Evolutionary conservation across 2,888 invertebrate genomes (phyloP).

Genomic region (Fragum fragum): DNA sequence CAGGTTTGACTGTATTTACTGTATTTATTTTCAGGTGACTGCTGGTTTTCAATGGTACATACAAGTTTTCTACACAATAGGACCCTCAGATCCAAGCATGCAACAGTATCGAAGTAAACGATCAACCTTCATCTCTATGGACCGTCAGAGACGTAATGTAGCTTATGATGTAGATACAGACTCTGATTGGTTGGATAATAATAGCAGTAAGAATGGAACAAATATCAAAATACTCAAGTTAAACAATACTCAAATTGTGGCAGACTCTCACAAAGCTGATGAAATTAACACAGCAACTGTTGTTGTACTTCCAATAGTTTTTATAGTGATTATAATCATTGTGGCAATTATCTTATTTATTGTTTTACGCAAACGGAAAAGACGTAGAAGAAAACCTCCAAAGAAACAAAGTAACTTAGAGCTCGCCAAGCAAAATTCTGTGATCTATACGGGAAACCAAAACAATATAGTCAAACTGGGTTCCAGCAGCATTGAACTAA

Average conservation of each 20-base stretch:
- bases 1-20: too few relatives aligned
- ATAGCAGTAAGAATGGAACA: conserved; percentile 77
- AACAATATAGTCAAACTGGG: conserved; percentile 54
- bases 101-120: conserved; percentile 70
- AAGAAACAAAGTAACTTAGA: conserved; percentile 68
- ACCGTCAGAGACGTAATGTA: conserved; percentile 50
- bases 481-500: conserved; percentile 62
- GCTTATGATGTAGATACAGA: conserved; percentile 45
- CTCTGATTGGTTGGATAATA: conserved; percentile 59
- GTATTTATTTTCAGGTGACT: conserved; percentile 77
- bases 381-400: conserved; percentile 50
- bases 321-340: conserved; percentile 55
- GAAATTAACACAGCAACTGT: conserved; percentile 37
- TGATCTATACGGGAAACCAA: conserved; percentile 66
- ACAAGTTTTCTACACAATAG: conserved; percentile 86
- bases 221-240: conserved; percentile 74
- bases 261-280: conserved; percentile 13
- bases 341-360: conserved; percentile 55
- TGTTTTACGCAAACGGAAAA: conserved; percentile 55
- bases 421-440: conserved; percentile 68
- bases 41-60: conserved; percentile 87
- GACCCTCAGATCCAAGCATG: conserved; percentile 71
- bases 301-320: conserved; percentile 60
- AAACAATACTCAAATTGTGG: conserved; percentile 57
- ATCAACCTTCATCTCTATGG: conserved; percentile 61